A percentile compares a stretch with the other conserved stretches of the same genome.
These are phyloP conservation scores for Parus major DNA, from an alignment of 2,113 vertebrate species.

Conservation along the genomic window DNA sequence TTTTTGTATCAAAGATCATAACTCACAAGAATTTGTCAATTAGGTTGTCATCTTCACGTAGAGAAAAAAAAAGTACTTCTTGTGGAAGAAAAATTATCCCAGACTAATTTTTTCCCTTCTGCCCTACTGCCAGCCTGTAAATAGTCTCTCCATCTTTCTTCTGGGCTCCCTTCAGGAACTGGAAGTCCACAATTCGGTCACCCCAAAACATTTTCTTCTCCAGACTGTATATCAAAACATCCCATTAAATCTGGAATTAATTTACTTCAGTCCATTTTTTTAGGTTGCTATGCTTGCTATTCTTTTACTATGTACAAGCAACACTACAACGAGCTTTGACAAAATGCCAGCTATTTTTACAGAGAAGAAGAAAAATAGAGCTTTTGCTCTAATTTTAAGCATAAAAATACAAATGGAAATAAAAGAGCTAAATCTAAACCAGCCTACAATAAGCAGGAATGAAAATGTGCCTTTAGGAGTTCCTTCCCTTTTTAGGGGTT, in stretches of 20 bases:
- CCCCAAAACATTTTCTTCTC: neutral
- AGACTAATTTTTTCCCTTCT: neutral
- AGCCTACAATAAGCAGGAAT: neutral
- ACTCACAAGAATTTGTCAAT: neutral
- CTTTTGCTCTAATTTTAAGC: neutral
- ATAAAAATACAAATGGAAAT: neutral
- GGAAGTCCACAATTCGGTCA: neutral
- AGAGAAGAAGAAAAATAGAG: neutral
- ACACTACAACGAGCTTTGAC: neutral
- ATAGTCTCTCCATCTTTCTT: neutral
- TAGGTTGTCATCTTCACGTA: neutral
- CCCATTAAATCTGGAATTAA: neutral
- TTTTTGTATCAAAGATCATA: neutral
- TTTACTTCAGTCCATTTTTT: neutral
- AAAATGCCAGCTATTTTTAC: neutral
- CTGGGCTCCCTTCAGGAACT: neutral
- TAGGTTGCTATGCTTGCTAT: neutral
- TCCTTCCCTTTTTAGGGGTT: neutral
- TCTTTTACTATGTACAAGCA: neutral
- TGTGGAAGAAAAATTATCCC: neutral
- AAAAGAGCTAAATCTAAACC: neutral
- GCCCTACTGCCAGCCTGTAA: fast-evolving
- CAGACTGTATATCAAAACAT: neutral
- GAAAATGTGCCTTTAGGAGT: neutral
- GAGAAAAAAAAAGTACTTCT: neutral